A percentile compares a stretch with the other conserved stretches of the same genome.
Conservation (phyloP, 1,140 invertebrate species). For the Cataglyphis hispanica region DNA sequence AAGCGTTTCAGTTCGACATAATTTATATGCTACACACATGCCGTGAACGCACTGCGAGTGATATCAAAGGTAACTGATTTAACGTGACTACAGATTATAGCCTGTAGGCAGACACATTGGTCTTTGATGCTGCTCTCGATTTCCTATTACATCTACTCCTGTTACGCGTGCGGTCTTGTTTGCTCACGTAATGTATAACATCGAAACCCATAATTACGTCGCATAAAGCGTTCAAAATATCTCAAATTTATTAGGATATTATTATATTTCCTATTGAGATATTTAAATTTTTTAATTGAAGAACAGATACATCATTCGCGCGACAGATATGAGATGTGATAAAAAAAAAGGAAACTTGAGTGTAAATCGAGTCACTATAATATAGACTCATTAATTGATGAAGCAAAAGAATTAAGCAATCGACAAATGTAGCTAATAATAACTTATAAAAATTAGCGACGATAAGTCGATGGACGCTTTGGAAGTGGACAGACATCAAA, state of each 20-base stretch:
- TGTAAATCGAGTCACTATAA: neutral
- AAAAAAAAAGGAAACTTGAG: neutral
- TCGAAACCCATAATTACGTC: neutral
- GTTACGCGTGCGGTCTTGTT: constrained; percentile 29
- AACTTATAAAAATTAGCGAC: neutral
- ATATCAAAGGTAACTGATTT: constrained; percentile 60
- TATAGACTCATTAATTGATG: neutral
- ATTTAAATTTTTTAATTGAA: neutral
- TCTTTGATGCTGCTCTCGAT: constrained; percentile 44
- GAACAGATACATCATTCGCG: neutral
- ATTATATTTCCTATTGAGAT: neutral
- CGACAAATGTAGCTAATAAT: too few species aligned
- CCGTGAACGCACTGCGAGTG: neutral
- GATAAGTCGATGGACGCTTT: neutral
- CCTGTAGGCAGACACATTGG: constrained; percentile 12
- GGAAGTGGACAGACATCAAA: neutral
- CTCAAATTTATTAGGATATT: neutral
- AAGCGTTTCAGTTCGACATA: neutral
- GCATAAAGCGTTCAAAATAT: neutral
- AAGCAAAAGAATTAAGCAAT: neutral
- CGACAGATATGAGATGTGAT: neutral
- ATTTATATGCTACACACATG: constrained; percentile 7
- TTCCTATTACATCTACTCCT: constrained; percentile 56
- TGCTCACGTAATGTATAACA: neutral
- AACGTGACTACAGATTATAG: constrained; percentile 45